phyloP scores from a whole-genome alignment of 2,888 invertebrate genomes.

The Epirrhoe alternata region DNA sequence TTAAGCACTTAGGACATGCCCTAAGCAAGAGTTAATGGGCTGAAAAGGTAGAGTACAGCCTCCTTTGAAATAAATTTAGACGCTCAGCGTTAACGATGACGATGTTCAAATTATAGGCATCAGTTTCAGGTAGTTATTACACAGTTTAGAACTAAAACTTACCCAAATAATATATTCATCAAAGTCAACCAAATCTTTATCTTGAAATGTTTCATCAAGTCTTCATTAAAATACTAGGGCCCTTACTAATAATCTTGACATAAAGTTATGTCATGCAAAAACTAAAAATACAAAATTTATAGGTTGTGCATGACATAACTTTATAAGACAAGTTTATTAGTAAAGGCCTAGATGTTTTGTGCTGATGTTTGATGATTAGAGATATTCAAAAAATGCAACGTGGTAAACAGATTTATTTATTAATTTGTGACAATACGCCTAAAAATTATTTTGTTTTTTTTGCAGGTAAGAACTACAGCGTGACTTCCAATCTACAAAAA shows the following conservation, averaged over 20 bases:
- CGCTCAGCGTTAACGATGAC: conserved; percentile 53
- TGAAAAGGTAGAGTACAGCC: conserved; percentile 64
- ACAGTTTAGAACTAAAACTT: neutral
- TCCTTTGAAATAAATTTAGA: conserved; percentile 69
- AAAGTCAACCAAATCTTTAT: neutral
- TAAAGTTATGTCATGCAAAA: too few species aligned
- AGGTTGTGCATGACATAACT: too few species aligned
- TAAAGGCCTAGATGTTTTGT: too few species aligned
- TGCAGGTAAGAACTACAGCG: conserved; percentile 53
- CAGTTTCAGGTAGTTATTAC: conserved; percentile 19
- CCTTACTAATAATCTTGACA: too few species aligned
- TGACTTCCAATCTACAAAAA: neutral
- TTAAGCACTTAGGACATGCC: conserved; percentile 58
- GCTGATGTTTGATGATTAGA: too few species aligned
- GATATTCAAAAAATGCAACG: too few species aligned
- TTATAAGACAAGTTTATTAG: too few species aligned
- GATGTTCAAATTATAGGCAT: conserved; percentile 44
- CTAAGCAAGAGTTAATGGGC: conserved; percentile 64
- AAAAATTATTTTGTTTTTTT: conserved; percentile 41
- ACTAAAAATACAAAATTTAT: too few species aligned
- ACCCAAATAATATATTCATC: neutral
- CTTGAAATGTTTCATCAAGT: too few species aligned
- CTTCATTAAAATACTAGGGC: too few species aligned
- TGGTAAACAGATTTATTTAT: too few species aligned
- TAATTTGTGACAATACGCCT: too few species aligned